Conservation (phyloP, 1,140 invertebrate species). For the Neoseiulus cucumeris region DNA sequence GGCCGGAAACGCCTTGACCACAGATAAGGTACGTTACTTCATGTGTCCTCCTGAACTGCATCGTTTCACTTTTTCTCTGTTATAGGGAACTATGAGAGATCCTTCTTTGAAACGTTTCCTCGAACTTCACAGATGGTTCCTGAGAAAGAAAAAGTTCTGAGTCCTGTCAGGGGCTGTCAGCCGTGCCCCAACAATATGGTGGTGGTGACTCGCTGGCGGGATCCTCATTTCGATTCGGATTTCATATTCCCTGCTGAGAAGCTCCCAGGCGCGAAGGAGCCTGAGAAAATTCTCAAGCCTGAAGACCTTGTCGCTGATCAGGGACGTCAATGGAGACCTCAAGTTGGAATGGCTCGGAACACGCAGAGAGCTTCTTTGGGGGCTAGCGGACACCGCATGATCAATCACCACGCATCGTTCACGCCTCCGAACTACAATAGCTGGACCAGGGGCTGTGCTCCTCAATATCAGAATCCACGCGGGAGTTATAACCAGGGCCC, state of each 20-base stretch:
- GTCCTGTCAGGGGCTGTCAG: constrained; percentile 9
- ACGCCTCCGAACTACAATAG: neutral
- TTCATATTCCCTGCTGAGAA: constrained; percentile 55
- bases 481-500: no score
- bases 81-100: neutral
- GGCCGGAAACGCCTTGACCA: constrained; percentile 45
- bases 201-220: constrained; percentile 49
- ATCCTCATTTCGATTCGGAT: constrained; percentile 52
- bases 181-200: constrained; percentile 15
- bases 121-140: neutral
- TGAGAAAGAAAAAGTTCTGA: constrained; percentile 14
- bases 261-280: constrained; percentile 35
- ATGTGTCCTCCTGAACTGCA: constrained; percentile 14
- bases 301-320: neutral
- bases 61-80: constrained; percentile 2
- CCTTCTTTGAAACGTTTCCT: constrained; percentile 13
- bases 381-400: constrained; percentile 44
- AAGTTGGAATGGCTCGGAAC: constrained; percentile 45
- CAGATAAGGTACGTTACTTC: constrained; percentile 33
- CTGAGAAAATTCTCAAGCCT: neutral
- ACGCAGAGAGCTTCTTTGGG: constrained; percentile 40
- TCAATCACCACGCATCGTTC: constrained; percentile 25
- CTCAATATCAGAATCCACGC: no score
- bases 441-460: no score
- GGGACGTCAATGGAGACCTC: constrained; percentile 42